These are phyloP conservation scores for Heliconius ethilla DNA, from an alignment of 2,888 invertebrate genomes.

Conservation along the genomic window DNA sequence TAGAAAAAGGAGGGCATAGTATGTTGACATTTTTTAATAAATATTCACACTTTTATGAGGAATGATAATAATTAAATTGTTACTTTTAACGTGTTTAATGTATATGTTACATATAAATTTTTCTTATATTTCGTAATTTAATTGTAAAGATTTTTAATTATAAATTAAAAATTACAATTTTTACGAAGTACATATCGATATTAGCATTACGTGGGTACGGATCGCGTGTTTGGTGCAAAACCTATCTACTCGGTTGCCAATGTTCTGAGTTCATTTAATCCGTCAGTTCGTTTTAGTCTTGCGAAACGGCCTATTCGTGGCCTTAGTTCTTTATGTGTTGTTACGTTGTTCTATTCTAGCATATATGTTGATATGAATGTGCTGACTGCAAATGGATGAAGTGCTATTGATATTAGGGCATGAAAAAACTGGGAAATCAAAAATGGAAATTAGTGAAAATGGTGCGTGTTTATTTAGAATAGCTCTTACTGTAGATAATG, in stretches of 20 bases:
- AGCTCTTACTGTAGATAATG: slow-evolving; percentile 27
- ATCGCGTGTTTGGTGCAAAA: slow-evolving; percentile 76
- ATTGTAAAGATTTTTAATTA: not conserved
- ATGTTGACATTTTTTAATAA: slow-evolving; percentile 13
- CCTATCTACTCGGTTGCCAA: slow-evolving; percentile 74
- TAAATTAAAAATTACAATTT: not conserved
- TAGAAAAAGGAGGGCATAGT: not conserved
- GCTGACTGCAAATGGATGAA: slow-evolving; percentile 24
- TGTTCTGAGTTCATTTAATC: slow-evolving; percentile 64
- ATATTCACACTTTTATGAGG: not conserved
- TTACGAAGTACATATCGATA: slow-evolving; percentile 42
- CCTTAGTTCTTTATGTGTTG: slow-evolving; percentile 42
- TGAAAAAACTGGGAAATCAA: slow-evolving; percentile 46
- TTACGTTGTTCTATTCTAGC: slow-evolving; percentile 5
- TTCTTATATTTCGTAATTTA: not conserved
- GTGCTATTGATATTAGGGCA: slow-evolving; percentile 24
- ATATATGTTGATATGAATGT: not conserved
- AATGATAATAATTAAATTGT: not conserved
- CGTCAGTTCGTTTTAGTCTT: slow-evolving; percentile 71
- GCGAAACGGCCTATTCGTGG: slow-evolving; percentile 63
- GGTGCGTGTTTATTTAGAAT: slow-evolving; percentile 61
- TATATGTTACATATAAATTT: not conserved
- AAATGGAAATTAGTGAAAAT: slow-evolving; percentile 69
- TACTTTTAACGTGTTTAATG: not conserved
- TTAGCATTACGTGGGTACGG: slow-evolving; percentile 53